phyloP scores from a whole-genome alignment of 2,113 vertebrate species.

The Nesospiza acunhae region DNA sequence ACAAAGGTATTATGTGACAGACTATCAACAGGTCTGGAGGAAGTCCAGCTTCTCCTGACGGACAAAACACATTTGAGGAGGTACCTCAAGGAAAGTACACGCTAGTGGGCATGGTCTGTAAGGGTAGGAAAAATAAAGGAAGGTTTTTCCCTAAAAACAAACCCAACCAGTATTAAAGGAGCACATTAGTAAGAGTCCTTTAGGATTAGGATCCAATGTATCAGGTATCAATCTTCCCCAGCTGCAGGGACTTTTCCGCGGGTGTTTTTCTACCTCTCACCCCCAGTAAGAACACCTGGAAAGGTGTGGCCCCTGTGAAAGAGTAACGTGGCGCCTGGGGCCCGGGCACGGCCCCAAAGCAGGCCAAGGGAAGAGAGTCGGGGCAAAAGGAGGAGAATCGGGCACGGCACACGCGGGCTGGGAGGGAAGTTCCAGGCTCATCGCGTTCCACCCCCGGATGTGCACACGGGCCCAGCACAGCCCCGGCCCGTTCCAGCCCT shows the following conservation, averaged over 20 bases:
- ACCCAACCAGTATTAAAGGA: background rate
- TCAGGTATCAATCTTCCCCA: background rate
- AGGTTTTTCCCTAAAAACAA: background rate
- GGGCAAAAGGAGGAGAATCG: background rate
- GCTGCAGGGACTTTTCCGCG: background rate
- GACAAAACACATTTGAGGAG: background rate
- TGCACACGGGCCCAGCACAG: background rate
- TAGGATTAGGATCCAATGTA: background rate
- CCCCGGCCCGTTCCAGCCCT: background rate
- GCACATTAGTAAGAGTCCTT: background rate
- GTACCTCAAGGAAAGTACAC: background rate
- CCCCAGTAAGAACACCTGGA: background rate
- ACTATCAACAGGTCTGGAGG: background rate
- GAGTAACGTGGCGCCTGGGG: background rate
- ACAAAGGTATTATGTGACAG: background rate
- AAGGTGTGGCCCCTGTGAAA: background rate
- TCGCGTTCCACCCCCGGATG: background rate
- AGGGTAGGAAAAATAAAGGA: background rate
- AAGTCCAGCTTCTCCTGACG: background rate
- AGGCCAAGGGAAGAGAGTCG: background rate
- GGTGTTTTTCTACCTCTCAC: background rate
- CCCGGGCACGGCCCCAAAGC: background rate
- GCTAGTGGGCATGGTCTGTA: background rate
- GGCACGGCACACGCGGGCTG: background rate
- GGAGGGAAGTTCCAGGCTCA: background rate